Conservation (phyloP, 2,888 invertebrate genomes). For the Diarsia dahlii region DNA sequence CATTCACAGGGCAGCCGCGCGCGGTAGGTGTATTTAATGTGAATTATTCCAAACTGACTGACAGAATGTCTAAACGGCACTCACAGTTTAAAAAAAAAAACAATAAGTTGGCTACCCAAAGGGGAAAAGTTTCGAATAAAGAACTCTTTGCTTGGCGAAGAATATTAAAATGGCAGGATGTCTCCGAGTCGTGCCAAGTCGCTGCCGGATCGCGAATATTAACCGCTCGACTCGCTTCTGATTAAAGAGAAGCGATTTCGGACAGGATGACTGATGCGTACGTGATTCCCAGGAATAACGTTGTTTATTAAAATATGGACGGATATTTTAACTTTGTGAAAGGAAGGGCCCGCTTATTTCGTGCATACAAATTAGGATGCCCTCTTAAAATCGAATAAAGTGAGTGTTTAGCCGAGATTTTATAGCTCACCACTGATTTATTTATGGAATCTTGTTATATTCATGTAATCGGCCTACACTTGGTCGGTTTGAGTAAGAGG, state of each 20-base stretch:
- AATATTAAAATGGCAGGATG: slow-evolving; percentile 85
- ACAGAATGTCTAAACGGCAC: slow-evolving; percentile 85
- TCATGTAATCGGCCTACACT: slow-evolving; percentile 78
- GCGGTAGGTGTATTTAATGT: slow-evolving; percentile 89
- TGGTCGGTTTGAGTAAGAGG: slow-evolving; percentile 72
- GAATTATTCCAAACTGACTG: slow-evolving; percentile 87
- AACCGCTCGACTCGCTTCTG: slow-evolving; percentile 83
- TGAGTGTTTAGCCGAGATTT: slow-evolving; percentile 79
- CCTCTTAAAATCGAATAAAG: slow-evolving; percentile 84
- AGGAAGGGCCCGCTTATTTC: slow-evolving; percentile 81
- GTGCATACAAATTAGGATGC: slow-evolving; percentile 84
- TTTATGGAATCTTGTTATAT: slow-evolving; percentile 78
- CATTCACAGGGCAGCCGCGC: slow-evolving; percentile 81
- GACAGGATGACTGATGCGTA: slow-evolving; percentile 86
- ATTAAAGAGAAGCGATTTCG: slow-evolving; percentile 87
- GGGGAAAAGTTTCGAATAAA: slow-evolving; percentile 81
- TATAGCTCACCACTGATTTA: slow-evolving; percentile 80
- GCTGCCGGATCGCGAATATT: slow-evolving; percentile 81
- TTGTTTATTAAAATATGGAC: slow-evolving; percentile 85
- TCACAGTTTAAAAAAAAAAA: slow-evolving; percentile 76
- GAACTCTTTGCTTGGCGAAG: slow-evolving; percentile 80
- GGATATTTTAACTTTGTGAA: slow-evolving; percentile 88
- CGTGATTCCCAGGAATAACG: slow-evolving; percentile 84
- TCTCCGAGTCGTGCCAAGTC: slow-evolving; percentile 78
- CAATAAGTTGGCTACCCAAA: slow-evolving; percentile 81